Base-by-base conservation (phyloP, 1,140 invertebrate genomes). In the Oncopodura yosiiana region DNA sequence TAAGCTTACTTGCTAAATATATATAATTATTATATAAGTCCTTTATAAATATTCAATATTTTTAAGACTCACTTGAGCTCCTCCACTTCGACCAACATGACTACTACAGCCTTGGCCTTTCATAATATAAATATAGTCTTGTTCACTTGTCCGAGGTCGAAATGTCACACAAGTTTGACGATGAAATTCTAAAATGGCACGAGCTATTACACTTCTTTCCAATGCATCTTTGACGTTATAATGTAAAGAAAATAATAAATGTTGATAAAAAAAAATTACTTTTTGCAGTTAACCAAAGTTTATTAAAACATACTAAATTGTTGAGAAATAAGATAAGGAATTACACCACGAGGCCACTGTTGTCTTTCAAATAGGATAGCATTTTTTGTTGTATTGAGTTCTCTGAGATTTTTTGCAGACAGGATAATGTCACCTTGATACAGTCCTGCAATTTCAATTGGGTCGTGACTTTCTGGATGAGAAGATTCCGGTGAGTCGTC, bases 151-250 rank as follows among this genome's bases (percentile, higher is more conserved):
- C n/a, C 65, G 58, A n/a, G 65, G 66, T 5, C 65, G 60, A 56
- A 72, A 74, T 26, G 64, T 64, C 29, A 74, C 64, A 50, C 73
- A 74, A 2, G 70, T 70, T 26, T 66, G 58, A 18, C 18, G 38
- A 53, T 66, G 62, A 56, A 62, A 69, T 36, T 58, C 57, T 8
- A 50, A 51, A 43, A 64, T 57, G 19, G 69, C 69, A 12, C 53
- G 43, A 14, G 62, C 59, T 12, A 69, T 69, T 1, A 67, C 43
- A 41, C 59, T 53, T 14, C 61, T 45, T 24, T 66, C 63, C 18
- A 53, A 36, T 3, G n/a, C 6, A 45, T 45, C 66, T n/a, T n/a
- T n/a, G n/a, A n/a, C n/a, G n/a, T n/a, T n/a, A n/a, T n/a, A n/a
- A n/a, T n/a, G 43, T 12, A 44, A 51, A 48, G 12, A 39, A n/a